These are phyloP conservation scores for Leptobrachium ailaonicum DNA, from an alignment of 2,113 vertebrate genomes.

Conservation along the genomic window DNA sequence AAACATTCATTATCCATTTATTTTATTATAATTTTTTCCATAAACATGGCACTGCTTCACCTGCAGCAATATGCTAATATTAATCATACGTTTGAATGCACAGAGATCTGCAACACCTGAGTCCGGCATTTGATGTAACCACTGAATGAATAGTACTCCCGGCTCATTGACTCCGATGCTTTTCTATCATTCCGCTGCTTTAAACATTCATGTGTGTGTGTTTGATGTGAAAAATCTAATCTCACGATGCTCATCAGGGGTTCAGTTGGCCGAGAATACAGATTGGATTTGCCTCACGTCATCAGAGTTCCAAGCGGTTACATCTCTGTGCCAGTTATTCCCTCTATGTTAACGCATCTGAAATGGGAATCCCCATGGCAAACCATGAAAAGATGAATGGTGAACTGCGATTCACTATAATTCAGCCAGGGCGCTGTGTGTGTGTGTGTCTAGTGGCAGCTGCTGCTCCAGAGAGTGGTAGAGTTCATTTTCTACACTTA, in stretches of 20 bases:
- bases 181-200: conserved; percentile 19
- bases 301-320: conserved; percentile 26
- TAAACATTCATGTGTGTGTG: conserved; percentile 30
- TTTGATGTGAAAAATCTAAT: conserved; percentile 39
- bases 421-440: not conserved
- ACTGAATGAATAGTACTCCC: conserved; percentile 14
- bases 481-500: too few species aligned
- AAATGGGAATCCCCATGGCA: conserved; percentile 21
- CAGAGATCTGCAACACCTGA: conserved; percentile 30
- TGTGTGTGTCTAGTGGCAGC: not conserved
- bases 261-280: conserved; percentile 31
- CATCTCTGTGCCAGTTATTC: conserved; percentile 19
- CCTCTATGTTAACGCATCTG: conserved; percentile 21
- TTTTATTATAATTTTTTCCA: not conserved
- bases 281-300: conserved; percentile 39
- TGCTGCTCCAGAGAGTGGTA: not conserved
- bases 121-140: conserved; percentile 20
- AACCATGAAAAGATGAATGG: not conserved
- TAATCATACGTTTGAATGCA: conserved; percentile 46
- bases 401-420: not conserved
- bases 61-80: conserved; percentile 26
- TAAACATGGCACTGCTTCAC: not conserved
- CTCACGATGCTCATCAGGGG: conserved; percentile 29
- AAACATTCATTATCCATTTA: not conserved
- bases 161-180: not conserved